Conservation (phyloP, 2,113 vertebrate species). For the Myotis lucifugus region DNA sequence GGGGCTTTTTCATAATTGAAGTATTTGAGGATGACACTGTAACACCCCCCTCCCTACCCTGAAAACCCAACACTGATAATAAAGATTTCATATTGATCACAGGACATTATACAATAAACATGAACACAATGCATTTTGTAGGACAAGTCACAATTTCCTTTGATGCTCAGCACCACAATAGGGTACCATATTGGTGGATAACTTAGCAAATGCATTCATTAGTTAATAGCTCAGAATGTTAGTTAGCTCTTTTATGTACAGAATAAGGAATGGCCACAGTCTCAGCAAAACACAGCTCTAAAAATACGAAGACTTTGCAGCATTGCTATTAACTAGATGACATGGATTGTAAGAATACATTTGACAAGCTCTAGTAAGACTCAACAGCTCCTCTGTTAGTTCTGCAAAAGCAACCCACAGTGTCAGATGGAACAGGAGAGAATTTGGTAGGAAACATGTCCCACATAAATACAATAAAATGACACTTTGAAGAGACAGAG, state of each 20-base stretch:
- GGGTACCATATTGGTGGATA: conserved; percentile 15
- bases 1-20: background rate
- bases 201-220: background rate
- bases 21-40: background rate
- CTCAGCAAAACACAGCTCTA: conserved; percentile 37
- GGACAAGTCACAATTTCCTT: conserved; percentile 13
- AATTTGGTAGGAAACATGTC: background rate
- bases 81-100: conserved; percentile 6
- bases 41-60: background rate
- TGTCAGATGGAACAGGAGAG: conserved; percentile 1
- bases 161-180: background rate
- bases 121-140: background rate
- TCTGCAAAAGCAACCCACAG: conserved; percentile 12
- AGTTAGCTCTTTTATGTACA: conserved; percentile 54
- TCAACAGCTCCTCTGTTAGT: background rate
- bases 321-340: conserved; percentile 47
- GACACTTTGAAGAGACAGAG: background rate
- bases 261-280: conserved; percentile 15
- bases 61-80: conserved; percentile 28
- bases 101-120: background rate
- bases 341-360: conserved; percentile 5
- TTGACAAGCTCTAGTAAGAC: background rate
- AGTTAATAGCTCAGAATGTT: conserved; percentile 36
- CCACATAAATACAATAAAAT: background rate
- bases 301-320: background rate